Evolutionary conservation across 2,113 vertebrate species (phyloP).

Genomic region (Hemiscyllium ocellatum): DNA sequence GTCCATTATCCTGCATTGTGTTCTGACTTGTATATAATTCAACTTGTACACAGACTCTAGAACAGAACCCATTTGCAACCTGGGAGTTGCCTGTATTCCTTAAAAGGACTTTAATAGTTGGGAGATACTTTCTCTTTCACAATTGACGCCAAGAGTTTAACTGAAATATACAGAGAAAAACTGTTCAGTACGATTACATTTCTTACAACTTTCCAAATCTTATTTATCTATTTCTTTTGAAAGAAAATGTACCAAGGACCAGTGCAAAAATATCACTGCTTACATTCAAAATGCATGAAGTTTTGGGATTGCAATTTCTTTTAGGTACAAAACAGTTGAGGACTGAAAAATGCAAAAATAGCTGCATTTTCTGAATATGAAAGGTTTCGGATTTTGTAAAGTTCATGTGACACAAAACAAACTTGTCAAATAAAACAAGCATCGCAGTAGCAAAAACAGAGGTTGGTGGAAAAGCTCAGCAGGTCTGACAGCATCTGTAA

Average conservation of each 20-base stretch:
- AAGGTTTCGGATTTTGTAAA: conserved; percentile 42
- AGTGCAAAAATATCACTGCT: conserved; percentile 40
- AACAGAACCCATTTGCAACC: too few species aligned
- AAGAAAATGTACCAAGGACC: conserved; percentile 42
- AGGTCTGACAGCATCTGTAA: too few species aligned
- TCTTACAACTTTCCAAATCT: conserved; percentile 28
- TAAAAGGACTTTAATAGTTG: not conserved
- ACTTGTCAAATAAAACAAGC: conserved; percentile 33
- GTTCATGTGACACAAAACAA: conserved; percentile 39
- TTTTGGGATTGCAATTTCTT: conserved; percentile 38
- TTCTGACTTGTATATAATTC: not conserved
- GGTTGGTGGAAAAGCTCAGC: too few species aligned
- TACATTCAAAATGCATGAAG: conserved; percentile 42
- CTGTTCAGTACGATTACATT: conserved; percentile 17
- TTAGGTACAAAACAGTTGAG: conserved; percentile 39
- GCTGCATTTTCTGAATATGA: conserved; percentile 34
- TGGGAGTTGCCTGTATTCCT: not conserved
- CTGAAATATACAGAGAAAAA: not conserved
- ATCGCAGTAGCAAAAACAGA: not conserved
- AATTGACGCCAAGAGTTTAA: not conserved
- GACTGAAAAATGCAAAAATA: conserved; percentile 24
- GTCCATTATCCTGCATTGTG: too few species aligned
- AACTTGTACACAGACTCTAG: not conserved
- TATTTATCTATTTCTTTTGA: conserved; percentile 40
- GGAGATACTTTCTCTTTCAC: not conserved